A percentile compares a stretch with the other conserved stretches of the same genome.
phyloP scores from a whole-genome alignment of 2,113 vertebrate genomes.

The Epinephelus moara region DNA sequence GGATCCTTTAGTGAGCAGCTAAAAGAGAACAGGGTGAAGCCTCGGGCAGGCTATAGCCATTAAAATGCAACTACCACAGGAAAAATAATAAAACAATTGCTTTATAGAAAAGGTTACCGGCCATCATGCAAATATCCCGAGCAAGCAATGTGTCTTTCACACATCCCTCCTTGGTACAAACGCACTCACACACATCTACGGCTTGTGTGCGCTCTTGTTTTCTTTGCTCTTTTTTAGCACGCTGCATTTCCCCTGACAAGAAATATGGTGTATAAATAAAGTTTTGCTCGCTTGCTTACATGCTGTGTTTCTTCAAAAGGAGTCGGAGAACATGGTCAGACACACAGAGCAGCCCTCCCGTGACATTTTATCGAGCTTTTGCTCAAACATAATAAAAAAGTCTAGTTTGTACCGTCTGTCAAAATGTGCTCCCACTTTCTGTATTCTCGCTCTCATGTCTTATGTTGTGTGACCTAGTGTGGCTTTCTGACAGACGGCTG shows the following conservation, averaged over 20 bases:
- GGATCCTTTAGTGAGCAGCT: conserved; percentile 39
- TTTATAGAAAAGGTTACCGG: conserved; percentile 4
- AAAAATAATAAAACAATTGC: neutral
- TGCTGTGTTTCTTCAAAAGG: conserved; percentile 40
- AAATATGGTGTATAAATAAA: conserved; percentile 1
- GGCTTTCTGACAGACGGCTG: conserved; percentile 15
- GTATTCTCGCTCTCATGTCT: conserved; percentile 2
- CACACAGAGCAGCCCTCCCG: conserved; percentile 20
- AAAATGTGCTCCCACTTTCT: conserved; percentile 21
- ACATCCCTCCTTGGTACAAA: neutral
- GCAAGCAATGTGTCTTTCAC: neutral
- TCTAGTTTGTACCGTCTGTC: conserved; percentile 9
- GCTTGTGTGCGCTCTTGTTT: neutral
- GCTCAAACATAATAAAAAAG: conserved; percentile 5
- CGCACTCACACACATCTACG: neutral
- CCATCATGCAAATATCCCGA: neutral
- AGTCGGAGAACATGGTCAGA: conserved; percentile 31
- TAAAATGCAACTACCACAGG: neutral
- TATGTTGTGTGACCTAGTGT: neutral
- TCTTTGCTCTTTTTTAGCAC: neutral
- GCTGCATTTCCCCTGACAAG: conserved; percentile 4
- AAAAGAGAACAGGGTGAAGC: conserved; percentile 1
- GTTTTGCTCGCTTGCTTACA: conserved; percentile 21
- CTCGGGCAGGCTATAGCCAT: conserved; percentile 26
- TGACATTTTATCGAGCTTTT: conserved; percentile 25